Conservation (phyloP, 2,113 vertebrate species). For the Sturnira hondurensis region DNA sequence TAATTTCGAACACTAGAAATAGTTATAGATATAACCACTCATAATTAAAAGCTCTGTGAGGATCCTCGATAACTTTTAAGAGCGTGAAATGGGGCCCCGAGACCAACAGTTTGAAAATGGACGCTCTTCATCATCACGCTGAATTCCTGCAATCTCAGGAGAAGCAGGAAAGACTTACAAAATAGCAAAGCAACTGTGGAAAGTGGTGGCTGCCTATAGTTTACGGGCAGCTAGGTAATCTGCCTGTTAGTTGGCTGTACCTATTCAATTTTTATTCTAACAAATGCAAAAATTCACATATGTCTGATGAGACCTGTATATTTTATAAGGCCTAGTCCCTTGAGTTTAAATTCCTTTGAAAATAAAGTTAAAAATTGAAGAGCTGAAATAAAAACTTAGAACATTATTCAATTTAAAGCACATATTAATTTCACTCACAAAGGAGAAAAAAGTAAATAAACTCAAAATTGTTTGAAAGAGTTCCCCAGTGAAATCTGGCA, state of each 20-base stretch:
- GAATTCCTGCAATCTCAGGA: background rate
- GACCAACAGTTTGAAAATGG: background rate
- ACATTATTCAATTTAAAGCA: constrained; percentile 22
- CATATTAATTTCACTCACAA: background rate
- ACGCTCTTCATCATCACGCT: background rate
- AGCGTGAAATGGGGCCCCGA: background rate
- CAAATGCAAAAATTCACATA: constrained; percentile 4
- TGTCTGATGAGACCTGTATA: background rate
- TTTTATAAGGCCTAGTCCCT: background rate
- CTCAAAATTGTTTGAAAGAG: background rate
- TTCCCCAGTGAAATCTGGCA: background rate
- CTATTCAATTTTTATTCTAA: background rate
- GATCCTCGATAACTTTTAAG: background rate
- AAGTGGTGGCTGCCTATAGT: background rate
- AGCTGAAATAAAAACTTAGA: background rate
- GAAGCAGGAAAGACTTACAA: background rate
- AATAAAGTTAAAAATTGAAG: constrained; percentile 26
- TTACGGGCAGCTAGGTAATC: background rate
- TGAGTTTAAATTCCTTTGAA: constrained; percentile 24
- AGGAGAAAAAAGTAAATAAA: background rate
- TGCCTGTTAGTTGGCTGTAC: background rate
- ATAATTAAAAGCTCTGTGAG: background rate
- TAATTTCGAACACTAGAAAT: background rate
- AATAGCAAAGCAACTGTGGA: background rate
- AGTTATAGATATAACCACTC: background rate